A percentile compares a stretch with the other conserved stretches of the same genome.
phyloP scores from a whole-genome alignment of 2,113 vertebrate species.

The Oreochromis spilurus region DNA sequence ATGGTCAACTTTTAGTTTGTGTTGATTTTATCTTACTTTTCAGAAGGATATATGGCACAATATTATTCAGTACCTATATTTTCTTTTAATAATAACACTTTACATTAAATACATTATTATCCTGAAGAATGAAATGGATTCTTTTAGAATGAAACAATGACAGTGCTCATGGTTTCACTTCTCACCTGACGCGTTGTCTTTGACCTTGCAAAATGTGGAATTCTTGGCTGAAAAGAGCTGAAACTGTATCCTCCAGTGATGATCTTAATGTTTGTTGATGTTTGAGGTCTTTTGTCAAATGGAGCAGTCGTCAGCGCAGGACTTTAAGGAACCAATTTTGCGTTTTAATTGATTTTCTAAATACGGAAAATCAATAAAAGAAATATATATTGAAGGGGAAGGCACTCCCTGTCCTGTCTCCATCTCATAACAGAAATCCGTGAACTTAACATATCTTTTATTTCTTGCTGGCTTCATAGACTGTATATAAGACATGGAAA shows the following conservation, averaged over 20 bases:
- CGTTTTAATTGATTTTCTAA: not conserved
- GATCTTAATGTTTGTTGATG: not conserved
- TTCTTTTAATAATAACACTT: not conserved
- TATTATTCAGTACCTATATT: not conserved
- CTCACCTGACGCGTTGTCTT: not conserved
- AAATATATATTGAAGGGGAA: not conserved
- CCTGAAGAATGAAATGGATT: not conserved
- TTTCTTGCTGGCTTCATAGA: not conserved
- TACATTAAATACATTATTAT: not conserved
- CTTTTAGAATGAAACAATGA: not conserved
- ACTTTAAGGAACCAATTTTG: too few species aligned
- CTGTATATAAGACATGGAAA: not conserved
- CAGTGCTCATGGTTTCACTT: not conserved
- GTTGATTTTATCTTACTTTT: not conserved
- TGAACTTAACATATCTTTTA: not conserved
- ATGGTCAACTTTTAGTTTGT: not conserved
- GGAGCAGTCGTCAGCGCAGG: too few species aligned
- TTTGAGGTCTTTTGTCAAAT: not conserved
- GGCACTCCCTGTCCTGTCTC: not conserved
- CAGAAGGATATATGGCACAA: not conserved
- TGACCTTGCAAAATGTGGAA: not conserved
- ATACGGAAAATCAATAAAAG: not conserved
- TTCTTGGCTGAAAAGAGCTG: not conserved
- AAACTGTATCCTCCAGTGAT: not conserved
- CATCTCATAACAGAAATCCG: fast-evolving